These are phyloP conservation scores for Philopotamus ludificatus DNA, from an alignment of 1,140 invertebrate genomes.

Conservation along the genomic window DNA sequence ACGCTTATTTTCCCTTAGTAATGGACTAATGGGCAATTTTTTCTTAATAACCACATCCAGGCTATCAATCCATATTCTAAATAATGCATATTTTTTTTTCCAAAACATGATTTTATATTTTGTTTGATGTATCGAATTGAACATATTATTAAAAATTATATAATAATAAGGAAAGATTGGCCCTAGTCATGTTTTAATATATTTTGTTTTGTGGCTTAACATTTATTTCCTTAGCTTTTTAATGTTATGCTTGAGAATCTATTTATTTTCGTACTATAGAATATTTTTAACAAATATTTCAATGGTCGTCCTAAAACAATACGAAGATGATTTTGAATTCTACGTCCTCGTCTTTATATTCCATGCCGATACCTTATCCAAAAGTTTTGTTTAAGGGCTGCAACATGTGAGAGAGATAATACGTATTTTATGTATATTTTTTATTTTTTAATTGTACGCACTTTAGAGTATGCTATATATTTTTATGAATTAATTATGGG, in stretches of 20 bases:
- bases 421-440: no score
- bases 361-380: no score
- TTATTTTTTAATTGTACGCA: no score
- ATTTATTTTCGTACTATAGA: no score
- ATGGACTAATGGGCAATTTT: slow-evolving; percentile 36
- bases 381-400: no score
- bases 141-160: slow-evolving; percentile 1
- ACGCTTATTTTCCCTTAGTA: slow-evolving; percentile 41
- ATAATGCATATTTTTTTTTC: slow-evolving; percentile 41
- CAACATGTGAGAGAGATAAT: no score
- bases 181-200: slow-evolving; percentile 30
- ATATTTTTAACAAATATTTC: no score
- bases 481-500: no score
- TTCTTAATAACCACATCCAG: slow-evolving; percentile 8
- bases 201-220: slow-evolving; percentile 14
- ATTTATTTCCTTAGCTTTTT: slow-evolving; percentile 15
- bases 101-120: not conserved
- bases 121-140: not conserved
- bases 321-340: no score
- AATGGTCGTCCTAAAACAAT: no score
- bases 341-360: no score
- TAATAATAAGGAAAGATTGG: slow-evolving; percentile 42
- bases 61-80: slow-evolving; percentile 25
- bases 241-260: not conserved
- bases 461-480: no score